Evolutionary conservation across 2,113 vertebrate genomes (phyloP).

Genomic region (Osmerus eperlanus): DNA sequence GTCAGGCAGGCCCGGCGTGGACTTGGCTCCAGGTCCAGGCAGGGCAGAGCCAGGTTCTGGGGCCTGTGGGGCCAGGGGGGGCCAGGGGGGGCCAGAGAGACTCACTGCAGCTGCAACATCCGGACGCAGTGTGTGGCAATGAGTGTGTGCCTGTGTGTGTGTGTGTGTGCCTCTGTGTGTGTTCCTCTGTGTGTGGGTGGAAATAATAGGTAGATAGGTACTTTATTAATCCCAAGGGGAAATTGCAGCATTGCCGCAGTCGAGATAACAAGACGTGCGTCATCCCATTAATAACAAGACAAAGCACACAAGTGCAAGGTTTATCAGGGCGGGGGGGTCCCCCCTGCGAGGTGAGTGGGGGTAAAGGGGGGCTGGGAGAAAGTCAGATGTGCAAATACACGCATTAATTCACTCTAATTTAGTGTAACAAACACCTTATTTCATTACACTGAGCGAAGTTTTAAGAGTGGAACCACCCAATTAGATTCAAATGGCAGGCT

Average conservation of each 20-base stretch:
- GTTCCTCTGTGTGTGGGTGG: slow-evolving; percentile 6
- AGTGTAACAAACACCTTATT: slow-evolving; percentile 63
- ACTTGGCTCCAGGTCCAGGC: slow-evolving; percentile 9
- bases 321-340: slow-evolving; percentile 12
- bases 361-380: not conserved
- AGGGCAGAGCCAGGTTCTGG: not conserved
- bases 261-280: not conserved
- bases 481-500: slow-evolving; percentile 45
- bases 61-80: not conserved
- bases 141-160: slow-evolving; percentile 1
- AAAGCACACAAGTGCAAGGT: slow-evolving; percentile 22
- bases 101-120: too few species aligned
- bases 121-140: not conserved
- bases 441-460: slow-evolving; percentile 50
- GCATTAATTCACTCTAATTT: slow-evolving; percentile 58
- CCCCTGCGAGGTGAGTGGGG: too few species aligned
- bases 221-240: not conserved
- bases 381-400: slow-evolving; percentile 45
- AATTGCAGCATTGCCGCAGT: not conserved
- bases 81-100: too few species aligned
- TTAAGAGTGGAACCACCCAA: slow-evolving; percentile 54
- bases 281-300: slow-evolving; percentile 17
- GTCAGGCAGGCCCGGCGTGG: not conserved
- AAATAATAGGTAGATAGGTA: not conserved
- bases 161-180: slow-evolving; percentile 8